Evolutionary conservation across 2,888 invertebrate genomes (phyloP).

Genomic region (Chelonus formosanus): DNA sequence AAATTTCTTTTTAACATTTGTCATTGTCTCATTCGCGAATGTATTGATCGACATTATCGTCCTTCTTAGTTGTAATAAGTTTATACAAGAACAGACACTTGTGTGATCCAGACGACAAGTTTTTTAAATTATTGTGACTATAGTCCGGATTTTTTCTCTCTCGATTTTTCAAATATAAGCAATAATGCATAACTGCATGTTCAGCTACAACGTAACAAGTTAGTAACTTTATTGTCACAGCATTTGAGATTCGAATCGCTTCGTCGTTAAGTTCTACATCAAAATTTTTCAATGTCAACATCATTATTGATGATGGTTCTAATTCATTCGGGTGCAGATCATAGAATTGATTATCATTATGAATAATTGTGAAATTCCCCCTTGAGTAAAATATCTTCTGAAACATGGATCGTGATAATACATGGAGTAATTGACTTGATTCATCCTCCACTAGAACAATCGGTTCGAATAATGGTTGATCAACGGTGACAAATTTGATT

Average conservation of each 20-base stretch:
- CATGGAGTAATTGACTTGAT: background rate
- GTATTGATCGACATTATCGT: too few species aligned
- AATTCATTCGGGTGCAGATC: background rate
- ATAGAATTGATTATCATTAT: background rate
- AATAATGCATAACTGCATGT: conserved; percentile 5
- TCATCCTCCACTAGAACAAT: conserved; percentile 8
- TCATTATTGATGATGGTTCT: background rate
- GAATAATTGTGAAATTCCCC: background rate
- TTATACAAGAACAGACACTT: too few species aligned
- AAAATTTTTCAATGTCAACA: conserved; percentile 1
- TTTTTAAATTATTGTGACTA: background rate
- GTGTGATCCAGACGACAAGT: background rate
- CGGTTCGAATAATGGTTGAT: conserved; percentile 1
- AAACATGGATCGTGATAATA: background rate
- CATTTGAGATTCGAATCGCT: background rate
- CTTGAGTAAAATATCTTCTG: background rate
- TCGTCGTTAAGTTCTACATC: background rate
- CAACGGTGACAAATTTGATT: background rate
- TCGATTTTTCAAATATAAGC: background rate
- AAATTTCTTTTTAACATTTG: too few species aligned
- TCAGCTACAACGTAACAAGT: conserved; percentile 1
- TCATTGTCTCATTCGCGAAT: too few species aligned
- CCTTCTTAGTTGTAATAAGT: too few species aligned
- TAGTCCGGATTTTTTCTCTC: background rate
- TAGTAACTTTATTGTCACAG: background rate